These are phyloP conservation scores for Callionymus lyra DNA, from an alignment of 2,113 vertebrate species.

Conservation along the genomic window DNA sequence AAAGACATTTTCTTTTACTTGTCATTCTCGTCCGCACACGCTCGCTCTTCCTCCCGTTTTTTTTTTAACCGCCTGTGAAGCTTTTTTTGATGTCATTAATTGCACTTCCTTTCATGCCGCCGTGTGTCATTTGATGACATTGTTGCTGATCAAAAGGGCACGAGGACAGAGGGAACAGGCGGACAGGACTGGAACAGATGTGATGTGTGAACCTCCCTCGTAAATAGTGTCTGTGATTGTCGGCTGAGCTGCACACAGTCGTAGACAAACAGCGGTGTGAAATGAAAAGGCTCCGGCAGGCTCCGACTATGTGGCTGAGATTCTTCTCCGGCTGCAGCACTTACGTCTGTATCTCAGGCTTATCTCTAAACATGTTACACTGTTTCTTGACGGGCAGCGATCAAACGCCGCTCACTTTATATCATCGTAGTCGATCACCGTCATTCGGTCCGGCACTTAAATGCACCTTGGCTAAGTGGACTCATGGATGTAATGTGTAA, in stretches of 20 bases:
- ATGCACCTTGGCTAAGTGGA: constrained; percentile 25
- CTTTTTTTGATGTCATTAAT: constrained; percentile 13
- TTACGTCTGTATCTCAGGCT: constrained; percentile 20
- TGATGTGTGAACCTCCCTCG: constrained; percentile 17
- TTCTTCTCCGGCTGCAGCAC: too few species aligned
- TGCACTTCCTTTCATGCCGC: constrained; percentile 9
- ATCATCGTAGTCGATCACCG: constrained; percentile 7
- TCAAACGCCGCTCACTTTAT: not conserved
- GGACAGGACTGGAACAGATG: not conserved
- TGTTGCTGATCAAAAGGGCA: constrained; percentile 11
- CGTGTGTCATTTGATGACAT: constrained; percentile 10
- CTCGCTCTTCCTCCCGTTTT: constrained; percentile 1
- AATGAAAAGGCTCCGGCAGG: too few species aligned
- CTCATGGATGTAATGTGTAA: constrained; percentile 25
- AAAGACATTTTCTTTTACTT: too few species aligned
- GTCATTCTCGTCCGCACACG: too few species aligned
- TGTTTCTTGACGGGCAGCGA: constrained; percentile 1
- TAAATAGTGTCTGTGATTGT: constrained; percentile 14
- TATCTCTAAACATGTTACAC: constrained; percentile 17
- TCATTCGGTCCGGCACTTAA: constrained; percentile 13
- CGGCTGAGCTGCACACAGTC: constrained; percentile 5
- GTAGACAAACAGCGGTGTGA: not conserved
- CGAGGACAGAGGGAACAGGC: constrained; percentile 3
- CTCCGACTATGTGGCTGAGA: too few species aligned
- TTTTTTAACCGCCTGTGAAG: constrained; percentile 2